Conservation (phyloP, 2,888 invertebrate species). For the Caenorhabditis japonica region DNA sequence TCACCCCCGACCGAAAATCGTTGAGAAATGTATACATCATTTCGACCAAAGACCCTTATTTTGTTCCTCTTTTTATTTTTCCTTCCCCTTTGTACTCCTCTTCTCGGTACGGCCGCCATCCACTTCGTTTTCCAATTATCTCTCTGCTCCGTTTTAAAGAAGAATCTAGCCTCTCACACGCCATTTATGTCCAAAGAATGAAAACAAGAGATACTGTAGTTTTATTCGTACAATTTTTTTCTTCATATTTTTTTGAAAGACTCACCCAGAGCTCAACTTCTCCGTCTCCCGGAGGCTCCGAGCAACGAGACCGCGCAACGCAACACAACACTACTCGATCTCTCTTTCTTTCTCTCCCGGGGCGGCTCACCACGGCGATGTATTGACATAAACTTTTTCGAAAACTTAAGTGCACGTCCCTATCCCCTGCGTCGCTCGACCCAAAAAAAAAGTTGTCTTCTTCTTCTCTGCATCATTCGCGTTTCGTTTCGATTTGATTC, state of each 20-base stretch:
- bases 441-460: not conserved
- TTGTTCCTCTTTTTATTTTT: not conserved
- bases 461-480: not conserved
- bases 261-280: too few relatives aligned
- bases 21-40: slow-evolving; percentile 26
- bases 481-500: too few relatives aligned
- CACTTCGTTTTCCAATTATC: not conserved
- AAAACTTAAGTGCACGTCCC: slow-evolving; percentile 38
- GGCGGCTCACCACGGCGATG: not conserved
- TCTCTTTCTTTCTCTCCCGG: not conserved
- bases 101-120: not conserved
- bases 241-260: not conserved
- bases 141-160: not conserved
- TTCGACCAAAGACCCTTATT: slow-evolving; percentile 8
- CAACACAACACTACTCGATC: too few relatives aligned
- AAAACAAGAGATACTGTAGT: not conserved
- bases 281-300: not conserved
- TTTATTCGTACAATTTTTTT: not conserved
- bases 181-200: too few relatives aligned
- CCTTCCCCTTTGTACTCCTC: not conserved
- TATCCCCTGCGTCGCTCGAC: not conserved
- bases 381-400: slow-evolving; percentile 48
- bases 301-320: too few relatives aligned
- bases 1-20: slow-evolving; percentile 6
- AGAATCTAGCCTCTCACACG: too few relatives aligned